Evolutionary conservation across 2,888 invertebrate species (phyloP).

Genomic region (Oscheius sp.): DNA sequence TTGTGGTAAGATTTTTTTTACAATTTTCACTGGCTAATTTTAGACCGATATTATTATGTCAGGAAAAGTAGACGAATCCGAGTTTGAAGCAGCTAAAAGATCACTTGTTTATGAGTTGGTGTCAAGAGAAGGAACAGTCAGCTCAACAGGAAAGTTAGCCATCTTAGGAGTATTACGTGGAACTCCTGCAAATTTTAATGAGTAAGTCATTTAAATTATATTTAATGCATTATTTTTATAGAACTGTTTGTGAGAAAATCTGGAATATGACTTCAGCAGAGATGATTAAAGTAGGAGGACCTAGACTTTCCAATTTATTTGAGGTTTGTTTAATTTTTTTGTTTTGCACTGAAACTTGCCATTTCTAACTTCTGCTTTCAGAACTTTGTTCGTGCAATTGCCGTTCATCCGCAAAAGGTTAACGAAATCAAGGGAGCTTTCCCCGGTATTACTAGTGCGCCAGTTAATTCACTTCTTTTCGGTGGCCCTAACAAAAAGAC

Average conservation of each 20-base stretch:
- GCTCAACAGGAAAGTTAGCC: slow-evolving; percentile 80
- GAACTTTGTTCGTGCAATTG: slow-evolving; percentile 50
- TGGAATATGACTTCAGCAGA: slow-evolving; percentile 57
- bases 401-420: slow-evolving; percentile 57
- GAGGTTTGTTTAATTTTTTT: slow-evolving; percentile 31
- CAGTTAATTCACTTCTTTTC: slow-evolving; percentile 4
- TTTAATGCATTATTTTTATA: slow-evolving; percentile 36
- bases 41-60: slow-evolving; percentile 71
- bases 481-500: no score
- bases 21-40: not conserved
- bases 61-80: slow-evolving; percentile 78
- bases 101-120: slow-evolving; percentile 87
- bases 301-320: slow-evolving; percentile 53
- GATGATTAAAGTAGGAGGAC: slow-evolving; percentile 52
- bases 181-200: slow-evolving; percentile 73
- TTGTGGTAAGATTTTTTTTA: slow-evolving; percentile 75
- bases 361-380: no score
- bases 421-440: slow-evolving; percentile 58
- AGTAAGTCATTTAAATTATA: slow-evolving; percentile 37
- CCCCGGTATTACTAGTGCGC: slow-evolving; percentile 33
- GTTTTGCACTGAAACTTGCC: not conserved
- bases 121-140: slow-evolving; percentile 82
- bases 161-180: slow-evolving; percentile 80
- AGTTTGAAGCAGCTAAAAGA: slow-evolving; percentile 85
- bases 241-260: slow-evolving; percentile 53